Evolutionary conservation across 2,797 vertebrate genomes (phyloP).

Genomic region (Myotis findleyi): DNA sequence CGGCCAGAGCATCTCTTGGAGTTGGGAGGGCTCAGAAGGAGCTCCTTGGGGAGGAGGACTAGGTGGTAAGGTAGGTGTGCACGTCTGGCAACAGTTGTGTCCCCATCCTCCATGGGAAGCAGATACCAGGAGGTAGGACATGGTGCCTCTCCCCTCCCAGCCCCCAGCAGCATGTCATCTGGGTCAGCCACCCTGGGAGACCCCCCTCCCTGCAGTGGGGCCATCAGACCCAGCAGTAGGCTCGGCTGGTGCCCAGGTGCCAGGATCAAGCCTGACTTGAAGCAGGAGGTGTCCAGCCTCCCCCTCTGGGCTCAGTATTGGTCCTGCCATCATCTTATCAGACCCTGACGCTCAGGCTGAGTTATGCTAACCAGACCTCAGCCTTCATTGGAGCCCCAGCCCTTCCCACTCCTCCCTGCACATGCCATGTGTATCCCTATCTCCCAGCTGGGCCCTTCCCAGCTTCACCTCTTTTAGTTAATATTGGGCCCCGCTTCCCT

Average conservation of each 20-base stretch:
- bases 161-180: background rate
- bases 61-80: background rate
- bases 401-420: fast-evolving
- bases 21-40: background rate
- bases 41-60: background rate
- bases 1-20: background rate
- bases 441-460: background rate
- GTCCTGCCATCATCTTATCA: background rate
- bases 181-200: background rate
- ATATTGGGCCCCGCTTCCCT: fast-evolving
- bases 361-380: background rate
- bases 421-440: background rate
- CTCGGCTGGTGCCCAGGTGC: background rate
- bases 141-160: background rate
- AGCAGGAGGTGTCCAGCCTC: background rate
- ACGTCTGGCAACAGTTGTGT: background rate
- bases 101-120: background rate
- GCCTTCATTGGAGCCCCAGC: background rate
- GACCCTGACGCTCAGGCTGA: background rate
- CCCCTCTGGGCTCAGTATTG: background rate
- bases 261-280: background rate
- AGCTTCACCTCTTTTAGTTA: background rate
- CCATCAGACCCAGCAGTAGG: background rate
- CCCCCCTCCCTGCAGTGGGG: too few species aligned
- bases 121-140: background rate